Evolutionary conservation across 2,797 vertebrate genomes (phyloP).

Genomic region (Cyclopterus lumpus): DNA sequence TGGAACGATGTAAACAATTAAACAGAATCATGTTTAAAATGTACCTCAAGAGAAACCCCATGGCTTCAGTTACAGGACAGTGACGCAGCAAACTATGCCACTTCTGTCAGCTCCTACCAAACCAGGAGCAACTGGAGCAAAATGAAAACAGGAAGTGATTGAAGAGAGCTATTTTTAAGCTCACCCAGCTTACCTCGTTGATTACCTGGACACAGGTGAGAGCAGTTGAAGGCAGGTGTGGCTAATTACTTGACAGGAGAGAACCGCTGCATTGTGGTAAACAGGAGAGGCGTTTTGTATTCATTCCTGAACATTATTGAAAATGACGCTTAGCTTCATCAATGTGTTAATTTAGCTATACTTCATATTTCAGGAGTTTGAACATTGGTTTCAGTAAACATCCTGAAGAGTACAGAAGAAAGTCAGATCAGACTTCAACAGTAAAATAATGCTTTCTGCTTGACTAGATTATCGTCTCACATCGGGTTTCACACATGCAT

Average conservation of each 20-base stretch:
- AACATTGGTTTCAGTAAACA: background rate
- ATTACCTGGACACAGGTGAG: constrained; percentile 30
- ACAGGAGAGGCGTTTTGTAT: background rate
- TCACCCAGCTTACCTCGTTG: background rate
- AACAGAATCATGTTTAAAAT: no score
- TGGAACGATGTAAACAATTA: no score
- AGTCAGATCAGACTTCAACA: background rate
- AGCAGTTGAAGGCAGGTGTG: constrained; percentile 5
- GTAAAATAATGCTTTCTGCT: background rate
- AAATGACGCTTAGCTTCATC: background rate
- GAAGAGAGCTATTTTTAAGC: background rate
- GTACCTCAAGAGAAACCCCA: background rate
- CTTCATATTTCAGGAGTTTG: no score
- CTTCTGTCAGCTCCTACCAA: background rate
- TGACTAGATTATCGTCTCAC: background rate
- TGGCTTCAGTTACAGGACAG: background rate
- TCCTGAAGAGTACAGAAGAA: background rate
- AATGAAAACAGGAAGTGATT: background rate
- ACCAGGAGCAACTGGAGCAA: constrained; percentile 8
- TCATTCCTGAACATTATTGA: background rate
- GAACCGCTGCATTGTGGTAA: background rate
- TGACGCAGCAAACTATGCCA: no score
- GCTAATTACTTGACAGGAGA: background rate
- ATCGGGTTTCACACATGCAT: background rate
- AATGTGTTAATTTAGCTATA: background rate